Evolutionary conservation across 2,797 vertebrate species (phyloP).

Genomic region (Aphelocoma californica): DNA sequence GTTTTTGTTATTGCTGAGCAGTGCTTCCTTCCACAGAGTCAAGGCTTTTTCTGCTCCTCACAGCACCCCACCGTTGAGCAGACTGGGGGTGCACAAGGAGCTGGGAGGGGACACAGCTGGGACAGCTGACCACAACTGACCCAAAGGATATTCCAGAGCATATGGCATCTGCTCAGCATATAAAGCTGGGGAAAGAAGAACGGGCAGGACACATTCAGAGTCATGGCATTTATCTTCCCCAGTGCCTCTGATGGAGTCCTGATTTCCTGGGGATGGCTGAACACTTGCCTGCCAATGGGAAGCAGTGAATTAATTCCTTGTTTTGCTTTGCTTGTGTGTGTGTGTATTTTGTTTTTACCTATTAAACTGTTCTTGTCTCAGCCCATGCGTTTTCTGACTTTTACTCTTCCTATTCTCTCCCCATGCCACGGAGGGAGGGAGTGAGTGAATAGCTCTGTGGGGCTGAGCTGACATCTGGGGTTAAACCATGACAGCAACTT

Average conservation of each 20-base stretch:
- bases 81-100: background rate
- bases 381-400: background rate
- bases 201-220: background rate
- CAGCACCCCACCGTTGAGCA: background rate
- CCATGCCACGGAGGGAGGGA: background rate
- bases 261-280: background rate
- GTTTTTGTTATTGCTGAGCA: background rate
- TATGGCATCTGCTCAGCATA: background rate
- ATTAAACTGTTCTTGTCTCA: background rate
- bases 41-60: background rate
- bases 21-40: background rate
- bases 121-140: background rate
- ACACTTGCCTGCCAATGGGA: background rate
- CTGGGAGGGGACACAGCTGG: background rate
- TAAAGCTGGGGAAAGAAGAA: background rate
- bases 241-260: background rate
- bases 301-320: background rate
- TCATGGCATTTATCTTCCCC: background rate
- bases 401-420: background rate
- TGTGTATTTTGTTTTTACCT: background rate
- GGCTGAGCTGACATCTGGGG: background rate
- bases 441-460: background rate
- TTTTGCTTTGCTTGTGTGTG: background rate
- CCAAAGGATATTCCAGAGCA: background rate
- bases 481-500: background rate